Evolutionary conservation across 2,113 vertebrate genomes (phyloP).

Genomic region (Fulmarus glacialis): DNA sequence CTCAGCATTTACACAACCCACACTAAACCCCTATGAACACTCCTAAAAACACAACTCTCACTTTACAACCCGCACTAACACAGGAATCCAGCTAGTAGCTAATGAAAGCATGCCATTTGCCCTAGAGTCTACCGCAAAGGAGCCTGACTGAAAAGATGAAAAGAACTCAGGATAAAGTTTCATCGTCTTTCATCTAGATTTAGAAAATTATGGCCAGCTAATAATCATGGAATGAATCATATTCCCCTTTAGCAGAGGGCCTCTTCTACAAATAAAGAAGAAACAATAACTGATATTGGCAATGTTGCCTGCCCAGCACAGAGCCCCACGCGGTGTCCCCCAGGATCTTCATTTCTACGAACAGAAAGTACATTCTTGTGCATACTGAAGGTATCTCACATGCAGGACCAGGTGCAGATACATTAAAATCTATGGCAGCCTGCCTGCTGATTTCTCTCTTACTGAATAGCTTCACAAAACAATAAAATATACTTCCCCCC

Average conservation of each 20-base stretch:
- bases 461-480: background rate
- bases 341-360: background rate
- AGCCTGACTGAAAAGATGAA: background rate
- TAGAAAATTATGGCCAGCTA: background rate
- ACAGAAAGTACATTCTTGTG: background rate
- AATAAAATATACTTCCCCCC: background rate
- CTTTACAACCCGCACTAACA: background rate
- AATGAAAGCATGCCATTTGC: background rate
- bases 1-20: background rate
- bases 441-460: background rate
- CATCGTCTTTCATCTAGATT: background rate
- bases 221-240: background rate
- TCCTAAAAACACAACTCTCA: background rate
- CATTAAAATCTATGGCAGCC: background rate
- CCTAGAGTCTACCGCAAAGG: background rate
- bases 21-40: background rate
- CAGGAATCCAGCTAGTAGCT: background rate
- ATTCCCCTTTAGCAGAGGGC: background rate
- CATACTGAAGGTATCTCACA: background rate
- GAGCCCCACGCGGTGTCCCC: accelerated
- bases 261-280: background rate
- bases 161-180: background rate
- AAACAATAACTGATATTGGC: background rate
- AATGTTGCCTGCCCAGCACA: background rate
- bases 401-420: background rate